Evolutionary conservation across 2,797 vertebrate genomes (phyloP), one percentile per base, ranked within the genome.

Genomic region (Australoheros facetus): DNA sequence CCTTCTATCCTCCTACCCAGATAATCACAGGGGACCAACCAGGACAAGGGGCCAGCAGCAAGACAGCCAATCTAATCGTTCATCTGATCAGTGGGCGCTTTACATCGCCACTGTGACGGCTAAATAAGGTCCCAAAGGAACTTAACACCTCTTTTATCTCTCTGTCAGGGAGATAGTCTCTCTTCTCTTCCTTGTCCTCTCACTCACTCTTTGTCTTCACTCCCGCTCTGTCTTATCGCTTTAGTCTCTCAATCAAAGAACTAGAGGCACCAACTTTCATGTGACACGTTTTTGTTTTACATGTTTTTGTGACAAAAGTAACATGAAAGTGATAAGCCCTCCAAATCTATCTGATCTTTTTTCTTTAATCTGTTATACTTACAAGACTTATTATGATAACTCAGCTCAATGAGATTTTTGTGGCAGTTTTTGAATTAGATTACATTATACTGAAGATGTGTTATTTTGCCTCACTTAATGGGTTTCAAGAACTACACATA

Each of bases 81-180:
- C 89, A 94, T 94, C 93, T 92, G 88, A 94, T 95, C 93, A 92
- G 82, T 77, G 80, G 87, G 85, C 53, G 77, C 91, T 93, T 93
- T 94, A 93, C 93, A 92, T 92, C 12, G 60, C 86, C 84, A 85
- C 81, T 88, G 85, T 87, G 81, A 92, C 42, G 81, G 87, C 87
- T 82, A 94, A 93, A 92, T 93, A 93, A 90, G 85, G 88, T 94
- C 93, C 90, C 93, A 80, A 64, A 89, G 91, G 91, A 94, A 86
- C 76, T 91, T 85, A 85, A 82, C 92, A 90, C 90, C 86, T 91
- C 89, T 93, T 94, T 93, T 94, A 94, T 94, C 94, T 93, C 86
- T 91, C 75, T 84, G 90, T 92, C 84, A 45, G 39, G 39, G 60
- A 66, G 39, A 66, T 45, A 66, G 60, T 90, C 87, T 73, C 78